A percentile compares a stretch with the other conserved stretches of the same genome.
Evolutionary conservation across 2,797 vertebrate genomes (phyloP).

Genomic region (Eulemur albifrons): DNA sequence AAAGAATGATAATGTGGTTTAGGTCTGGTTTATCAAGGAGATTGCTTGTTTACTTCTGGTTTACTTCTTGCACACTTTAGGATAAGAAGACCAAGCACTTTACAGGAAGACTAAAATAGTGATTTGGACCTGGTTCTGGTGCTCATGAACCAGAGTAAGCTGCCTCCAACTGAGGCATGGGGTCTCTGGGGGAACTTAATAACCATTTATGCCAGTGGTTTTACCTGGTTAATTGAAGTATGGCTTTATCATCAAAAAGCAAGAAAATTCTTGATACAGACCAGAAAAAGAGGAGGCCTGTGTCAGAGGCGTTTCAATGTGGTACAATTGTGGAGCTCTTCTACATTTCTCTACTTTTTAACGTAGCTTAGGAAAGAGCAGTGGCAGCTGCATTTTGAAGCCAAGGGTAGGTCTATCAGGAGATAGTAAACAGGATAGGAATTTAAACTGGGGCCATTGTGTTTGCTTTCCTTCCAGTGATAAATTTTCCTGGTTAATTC

Average conservation of each 20-base stretch:
- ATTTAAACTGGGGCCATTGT: slow-evolving; percentile 71
- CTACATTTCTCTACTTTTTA: slow-evolving; percentile 27
- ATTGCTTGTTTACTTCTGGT: not conserved
- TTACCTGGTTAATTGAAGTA: not conserved
- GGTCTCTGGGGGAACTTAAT: not conserved
- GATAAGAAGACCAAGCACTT: slow-evolving; percentile 8
- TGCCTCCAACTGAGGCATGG: not conserved
- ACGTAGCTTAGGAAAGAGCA: slow-evolving; percentile 42
- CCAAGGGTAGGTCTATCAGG: slow-evolving; percentile 32
- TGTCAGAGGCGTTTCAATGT: not conserved
- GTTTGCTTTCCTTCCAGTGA: slow-evolving; percentile 75
- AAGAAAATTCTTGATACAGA: slow-evolving; percentile 37
- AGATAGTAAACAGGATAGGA: slow-evolving; percentile 73
- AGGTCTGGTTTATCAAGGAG: slow-evolving; percentile 5
- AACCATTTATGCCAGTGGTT: not conserved
- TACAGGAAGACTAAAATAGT: slow-evolving; percentile 34
- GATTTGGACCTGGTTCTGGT: not conserved
- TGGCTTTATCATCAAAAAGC: not conserved
- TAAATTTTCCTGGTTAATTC: slow-evolving; percentile 71
- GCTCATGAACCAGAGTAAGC: not conserved
- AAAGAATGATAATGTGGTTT: slow-evolving; percentile 51
- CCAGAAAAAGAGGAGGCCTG: not conserved
- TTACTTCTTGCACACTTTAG: not conserved
- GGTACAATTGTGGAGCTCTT: not conserved
- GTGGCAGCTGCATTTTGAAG: slow-evolving; percentile 54